A percentile compares a stretch with the other conserved stretches of the same genome.
Evolutionary conservation across 2,888 invertebrate genomes (phyloP).

Genomic region (Drosophila limbata): DNA sequence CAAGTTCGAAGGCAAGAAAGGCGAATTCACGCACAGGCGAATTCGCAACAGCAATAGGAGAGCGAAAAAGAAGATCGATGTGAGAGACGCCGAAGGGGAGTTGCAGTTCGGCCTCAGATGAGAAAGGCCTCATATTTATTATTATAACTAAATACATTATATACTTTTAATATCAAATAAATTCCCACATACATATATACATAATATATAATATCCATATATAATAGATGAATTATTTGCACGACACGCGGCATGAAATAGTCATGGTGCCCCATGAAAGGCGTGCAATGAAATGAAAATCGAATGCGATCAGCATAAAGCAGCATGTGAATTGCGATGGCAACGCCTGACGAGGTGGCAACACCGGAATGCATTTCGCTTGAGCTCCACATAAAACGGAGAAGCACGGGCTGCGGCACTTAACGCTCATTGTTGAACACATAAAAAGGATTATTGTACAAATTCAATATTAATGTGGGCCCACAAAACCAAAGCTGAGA

Average conservation of each 20-base stretch:
- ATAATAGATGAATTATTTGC: background rate
- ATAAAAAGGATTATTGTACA: slow-evolving; percentile 79
- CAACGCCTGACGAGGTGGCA: slow-evolving; percentile 21
- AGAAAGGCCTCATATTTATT: too few relatives aligned
- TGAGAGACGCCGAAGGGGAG: too few relatives aligned
- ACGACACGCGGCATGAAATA: background rate
- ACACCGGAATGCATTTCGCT: slow-evolving; percentile 56
- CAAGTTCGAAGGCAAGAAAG: too few relatives aligned
- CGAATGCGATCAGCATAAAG: slow-evolving; percentile 61
- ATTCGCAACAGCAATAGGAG: too few relatives aligned
- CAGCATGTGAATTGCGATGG: slow-evolving; percentile 39
- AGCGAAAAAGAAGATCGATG: too few relatives aligned
- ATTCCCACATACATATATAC: too few relatives aligned
- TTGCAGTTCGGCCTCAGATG: too few relatives aligned
- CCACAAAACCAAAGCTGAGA: slow-evolving; percentile 34
- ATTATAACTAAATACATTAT: too few relatives aligned
- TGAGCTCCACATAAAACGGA: slow-evolving; percentile 63
- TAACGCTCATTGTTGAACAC: slow-evolving; percentile 73
- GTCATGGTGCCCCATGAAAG: background rate
- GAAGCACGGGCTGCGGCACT: slow-evolving; percentile 64
- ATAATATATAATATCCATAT: background rate
- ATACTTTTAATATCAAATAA: too few relatives aligned
- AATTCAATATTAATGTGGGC: slow-evolving; percentile 78
- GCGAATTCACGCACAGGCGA: too few relatives aligned
- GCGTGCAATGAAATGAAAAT: slow-evolving; percentile 41